These are phyloP conservation scores for Dascillus cervinus DNA, from an alignment of 2,888 invertebrate genomes.

Conservation along the genomic window DNA sequence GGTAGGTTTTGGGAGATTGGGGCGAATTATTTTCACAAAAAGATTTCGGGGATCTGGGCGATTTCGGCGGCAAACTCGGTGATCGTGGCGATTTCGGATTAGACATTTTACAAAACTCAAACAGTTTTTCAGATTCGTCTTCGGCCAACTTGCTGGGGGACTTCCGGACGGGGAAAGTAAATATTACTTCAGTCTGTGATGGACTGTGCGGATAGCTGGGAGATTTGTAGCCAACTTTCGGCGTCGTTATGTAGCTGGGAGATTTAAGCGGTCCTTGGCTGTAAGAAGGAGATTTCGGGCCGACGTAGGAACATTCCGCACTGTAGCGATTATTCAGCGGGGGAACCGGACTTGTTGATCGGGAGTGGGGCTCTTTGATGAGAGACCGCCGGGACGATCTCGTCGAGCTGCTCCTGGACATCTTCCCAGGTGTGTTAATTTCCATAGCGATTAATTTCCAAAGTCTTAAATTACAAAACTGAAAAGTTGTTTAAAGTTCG, in stretches of 20 bases:
- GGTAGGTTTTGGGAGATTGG: conserved; percentile 12
- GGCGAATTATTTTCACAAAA: conserved; percentile 24
- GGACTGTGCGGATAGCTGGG: conserved; percentile 25
- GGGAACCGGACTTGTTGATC: conserved; percentile 25
- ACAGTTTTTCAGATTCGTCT: conserved; percentile 25
- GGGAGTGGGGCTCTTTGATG: conserved; percentile 33
- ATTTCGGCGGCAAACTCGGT: conserved; percentile 25
- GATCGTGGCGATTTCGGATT: conserved; percentile 18
- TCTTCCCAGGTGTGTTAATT: conserved; percentile 21
- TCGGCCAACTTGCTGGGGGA: conserved; percentile 26
- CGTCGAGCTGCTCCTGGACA: conserved; percentile 32
- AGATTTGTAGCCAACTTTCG: conserved; percentile 21
- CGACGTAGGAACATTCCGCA: conserved; percentile 24
- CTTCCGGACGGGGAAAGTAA: conserved; percentile 17
- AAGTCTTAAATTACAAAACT: no score
- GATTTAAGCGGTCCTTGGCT: conserved; percentile 5
- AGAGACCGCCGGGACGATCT: conserved; percentile 27
- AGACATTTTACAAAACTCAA: conserved; percentile 19
- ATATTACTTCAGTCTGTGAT: conserved; percentile 20
- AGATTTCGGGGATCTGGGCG: conserved; percentile 30
- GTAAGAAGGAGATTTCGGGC: conserved; percentile 10
- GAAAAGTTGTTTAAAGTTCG: neutral
- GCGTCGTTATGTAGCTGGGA: conserved; percentile 5
- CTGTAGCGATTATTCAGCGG: conserved; percentile 31
- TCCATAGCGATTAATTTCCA: no score